Conservation (phyloP, 2,888 invertebrate species). For the Artemia sp. region DNA sequence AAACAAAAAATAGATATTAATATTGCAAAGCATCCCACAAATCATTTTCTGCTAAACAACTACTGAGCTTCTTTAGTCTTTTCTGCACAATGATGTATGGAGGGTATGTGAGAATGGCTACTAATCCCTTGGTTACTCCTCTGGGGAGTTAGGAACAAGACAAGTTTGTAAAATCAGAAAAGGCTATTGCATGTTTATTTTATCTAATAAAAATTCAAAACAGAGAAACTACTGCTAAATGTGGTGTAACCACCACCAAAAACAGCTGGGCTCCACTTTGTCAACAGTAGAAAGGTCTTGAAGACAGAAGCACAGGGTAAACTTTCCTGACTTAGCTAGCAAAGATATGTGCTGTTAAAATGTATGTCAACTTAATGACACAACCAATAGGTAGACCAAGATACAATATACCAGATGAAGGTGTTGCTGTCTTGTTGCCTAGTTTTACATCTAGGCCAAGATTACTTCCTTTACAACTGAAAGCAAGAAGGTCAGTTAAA, state of each 20-base stretch:
- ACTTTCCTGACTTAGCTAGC: background rate
- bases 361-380: background rate
- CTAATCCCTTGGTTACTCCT: background rate
- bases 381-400: slow-evolving; percentile 11
- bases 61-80: too few relatives aligned
- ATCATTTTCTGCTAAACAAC: too few relatives aligned
- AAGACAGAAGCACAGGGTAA: background rate
- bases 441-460: background rate
- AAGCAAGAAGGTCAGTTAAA: background rate
- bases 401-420: background rate
- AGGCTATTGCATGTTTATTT: background rate
- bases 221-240: background rate
- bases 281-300: background rate
- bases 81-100: too few relatives aligned
- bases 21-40: too few relatives aligned
- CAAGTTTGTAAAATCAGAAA: background rate
- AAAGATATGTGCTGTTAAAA: background rate
- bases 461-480: background rate
- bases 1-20: too few relatives aligned
- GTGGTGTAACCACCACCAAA: background rate
- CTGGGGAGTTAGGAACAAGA: background rate
- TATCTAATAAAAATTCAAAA: background rate
- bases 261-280: background rate
- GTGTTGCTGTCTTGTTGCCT: background rate
- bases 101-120: too few relatives aligned